These are phyloP conservation scores for Semibalanus balanoides DNA, from an alignment of 1,140 invertebrate species.

Conservation along the genomic window DNA sequence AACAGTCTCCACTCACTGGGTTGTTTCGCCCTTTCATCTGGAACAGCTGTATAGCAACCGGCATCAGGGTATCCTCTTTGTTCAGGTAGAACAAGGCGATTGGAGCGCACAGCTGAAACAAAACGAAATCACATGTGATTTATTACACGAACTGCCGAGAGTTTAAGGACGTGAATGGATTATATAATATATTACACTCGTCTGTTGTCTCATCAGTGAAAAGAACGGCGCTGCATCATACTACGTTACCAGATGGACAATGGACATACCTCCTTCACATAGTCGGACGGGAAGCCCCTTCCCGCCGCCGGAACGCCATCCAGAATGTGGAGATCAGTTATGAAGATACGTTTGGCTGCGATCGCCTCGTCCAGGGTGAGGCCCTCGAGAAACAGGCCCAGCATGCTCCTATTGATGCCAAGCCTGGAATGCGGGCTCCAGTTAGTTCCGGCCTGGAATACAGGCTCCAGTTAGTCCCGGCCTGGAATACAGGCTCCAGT, in stretches of 20 bases:
- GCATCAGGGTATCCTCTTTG: constrained; percentile 28
- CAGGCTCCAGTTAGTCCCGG: too few species aligned
- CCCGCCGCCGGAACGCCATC: constrained; percentile 18
- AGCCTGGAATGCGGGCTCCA: constrained; percentile 24
- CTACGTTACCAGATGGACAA: too few species aligned
- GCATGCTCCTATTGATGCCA: constrained; percentile 30
- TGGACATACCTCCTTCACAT: constrained; percentile 25
- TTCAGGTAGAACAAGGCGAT: constrained; percentile 35
- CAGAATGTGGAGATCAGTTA: constrained; percentile 33
- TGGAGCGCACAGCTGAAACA: constrained; percentile 31
- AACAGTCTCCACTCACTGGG: constrained; percentile 28
- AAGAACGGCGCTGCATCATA: too few species aligned
- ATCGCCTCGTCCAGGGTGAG: constrained; percentile 30
- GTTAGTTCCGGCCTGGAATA: too few species aligned
- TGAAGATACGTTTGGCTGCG: constrained; percentile 33
- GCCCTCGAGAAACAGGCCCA: constrained; percentile 32
- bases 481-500: too few species aligned
- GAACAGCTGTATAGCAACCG: constrained; percentile 36
- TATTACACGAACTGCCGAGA: constrained; percentile 4
- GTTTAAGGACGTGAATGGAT: too few species aligned
- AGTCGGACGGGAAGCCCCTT: constrained; percentile 24
- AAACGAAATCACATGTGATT: not conserved
- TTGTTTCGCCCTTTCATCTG: constrained; percentile 33
- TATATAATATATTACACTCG: too few species aligned
- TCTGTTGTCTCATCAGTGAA: too few species aligned